Evolutionary conservation across 2,797 vertebrate genomes (phyloP).

Genomic region (Rhinophrynus dorsalis): DNA sequence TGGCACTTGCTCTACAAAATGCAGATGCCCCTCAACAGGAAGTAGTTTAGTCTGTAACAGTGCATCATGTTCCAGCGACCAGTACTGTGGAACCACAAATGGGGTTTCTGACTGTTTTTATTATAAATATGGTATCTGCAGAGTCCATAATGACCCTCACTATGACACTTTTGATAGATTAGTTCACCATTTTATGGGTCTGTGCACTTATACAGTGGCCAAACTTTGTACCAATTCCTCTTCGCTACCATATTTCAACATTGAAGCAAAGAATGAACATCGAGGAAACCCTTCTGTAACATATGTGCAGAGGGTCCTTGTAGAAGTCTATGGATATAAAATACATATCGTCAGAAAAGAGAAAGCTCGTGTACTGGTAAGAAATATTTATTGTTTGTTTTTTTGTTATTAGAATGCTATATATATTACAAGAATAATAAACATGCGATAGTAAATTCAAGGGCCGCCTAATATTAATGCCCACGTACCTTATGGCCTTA

Average conservation of each 20-base stretch:
- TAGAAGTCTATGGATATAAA: conserved; percentile 56
- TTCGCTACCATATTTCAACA: conserved; percentile 66
- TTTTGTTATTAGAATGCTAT: too few species aligned
- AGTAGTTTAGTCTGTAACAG: conserved; percentile 61
- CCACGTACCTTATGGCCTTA: too few species aligned
- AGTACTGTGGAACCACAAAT: conserved; percentile 62
- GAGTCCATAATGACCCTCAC: conserved; percentile 72
- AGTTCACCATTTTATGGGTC: conserved; percentile 69
- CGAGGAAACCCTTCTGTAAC: conserved; percentile 60
- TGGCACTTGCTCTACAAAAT: conserved; percentile 66
- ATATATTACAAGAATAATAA: too few species aligned
- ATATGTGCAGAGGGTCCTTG: conserved; percentile 66
- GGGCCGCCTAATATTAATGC: too few species aligned
- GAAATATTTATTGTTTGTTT: too few species aligned
- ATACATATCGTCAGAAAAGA: conserved; percentile 67
- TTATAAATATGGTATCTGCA: conserved; percentile 67
- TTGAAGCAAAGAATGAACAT: conserved; percentile 73
- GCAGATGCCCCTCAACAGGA: conserved; percentile 62
- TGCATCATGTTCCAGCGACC: conserved; percentile 59
- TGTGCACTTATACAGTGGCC: conserved; percentile 76
- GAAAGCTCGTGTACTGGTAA: conserved; percentile 72
- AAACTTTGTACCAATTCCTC: conserved; percentile 65
- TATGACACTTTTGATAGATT: conserved; percentile 78
- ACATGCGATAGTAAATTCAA: too few species aligned
- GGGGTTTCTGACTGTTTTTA: conserved; percentile 42